Evolutionary conservation across 2,888 invertebrate species (phyloP).

Genomic region (Agapostemon virescens): DNA sequence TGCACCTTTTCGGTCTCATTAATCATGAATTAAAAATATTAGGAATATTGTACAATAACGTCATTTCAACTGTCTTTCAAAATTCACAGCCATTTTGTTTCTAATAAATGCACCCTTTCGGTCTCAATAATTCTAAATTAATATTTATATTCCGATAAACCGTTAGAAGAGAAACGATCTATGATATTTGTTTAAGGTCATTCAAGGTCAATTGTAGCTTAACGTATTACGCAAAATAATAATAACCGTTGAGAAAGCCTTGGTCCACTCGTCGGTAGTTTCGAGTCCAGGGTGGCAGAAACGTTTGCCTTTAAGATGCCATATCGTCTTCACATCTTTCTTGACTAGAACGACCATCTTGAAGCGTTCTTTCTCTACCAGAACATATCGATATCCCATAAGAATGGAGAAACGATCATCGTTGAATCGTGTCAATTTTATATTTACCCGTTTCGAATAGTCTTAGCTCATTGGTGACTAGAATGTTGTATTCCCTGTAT

Average conservation of each 20-base stretch:
- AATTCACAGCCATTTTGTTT: too few relatives aligned
- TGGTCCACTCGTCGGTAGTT: conserved; percentile 87
- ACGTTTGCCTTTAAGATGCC: conserved; percentile 85
- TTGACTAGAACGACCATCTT: conserved; percentile 86
- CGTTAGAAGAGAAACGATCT: too few relatives aligned
- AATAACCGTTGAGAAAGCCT: conserved; percentile 88
- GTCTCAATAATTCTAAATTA: too few relatives aligned
- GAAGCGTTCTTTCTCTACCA: conserved; percentile 54
- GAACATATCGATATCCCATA: background rate
- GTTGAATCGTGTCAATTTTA: conserved; percentile 18
- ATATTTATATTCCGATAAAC: too few relatives aligned
- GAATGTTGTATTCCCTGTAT: conserved; percentile 85
- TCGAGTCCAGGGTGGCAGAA: conserved; percentile 93
- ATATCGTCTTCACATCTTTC: conserved; percentile 83
- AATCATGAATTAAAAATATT: too few relatives aligned
- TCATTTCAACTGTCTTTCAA: too few relatives aligned
- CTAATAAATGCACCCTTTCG: too few relatives aligned
- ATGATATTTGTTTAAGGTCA: too few relatives aligned
- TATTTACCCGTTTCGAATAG: conserved; percentile 81
- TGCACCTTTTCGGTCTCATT: too few relatives aligned
- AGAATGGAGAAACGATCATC: background rate
- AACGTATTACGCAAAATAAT: background rate
- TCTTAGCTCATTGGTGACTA: conserved; percentile 87
- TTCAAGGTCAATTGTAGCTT: background rate
- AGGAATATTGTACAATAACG: too few relatives aligned